phyloP scores from a whole-genome alignment of 2,113 vertebrate genomes.

The Chamaea fasciata region DNA sequence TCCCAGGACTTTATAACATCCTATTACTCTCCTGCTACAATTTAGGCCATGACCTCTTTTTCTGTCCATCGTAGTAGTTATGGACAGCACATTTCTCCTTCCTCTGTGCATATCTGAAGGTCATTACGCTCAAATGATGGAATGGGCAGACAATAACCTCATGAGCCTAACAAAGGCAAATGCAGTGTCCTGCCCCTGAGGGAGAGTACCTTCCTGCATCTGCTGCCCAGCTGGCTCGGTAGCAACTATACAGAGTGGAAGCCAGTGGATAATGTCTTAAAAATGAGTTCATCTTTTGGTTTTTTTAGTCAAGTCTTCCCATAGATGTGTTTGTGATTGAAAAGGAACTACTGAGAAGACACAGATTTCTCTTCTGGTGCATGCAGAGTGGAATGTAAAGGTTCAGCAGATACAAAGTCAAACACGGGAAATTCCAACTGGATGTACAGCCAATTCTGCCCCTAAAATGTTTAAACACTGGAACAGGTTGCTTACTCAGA shows the following conservation, averaged over 20 bases:
- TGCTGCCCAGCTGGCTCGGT: background rate
- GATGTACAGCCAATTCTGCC: rapidly evolving
- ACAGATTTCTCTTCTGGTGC: background rate
- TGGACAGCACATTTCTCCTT: background rate
- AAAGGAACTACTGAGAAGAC: background rate
- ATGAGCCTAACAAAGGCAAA: background rate
- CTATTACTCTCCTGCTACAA: background rate
- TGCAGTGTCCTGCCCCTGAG: background rate
- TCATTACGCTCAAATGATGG: background rate
- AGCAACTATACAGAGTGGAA: background rate
- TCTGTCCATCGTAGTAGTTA: background rate
- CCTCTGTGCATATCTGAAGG: background rate
- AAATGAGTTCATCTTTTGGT: background rate
- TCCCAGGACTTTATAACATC: background rate
- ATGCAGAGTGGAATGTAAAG: background rate
- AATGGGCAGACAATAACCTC: background rate
- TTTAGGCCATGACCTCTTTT: background rate
- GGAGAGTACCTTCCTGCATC: background rate
- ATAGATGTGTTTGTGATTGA: background rate
- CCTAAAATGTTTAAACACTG: background rate
- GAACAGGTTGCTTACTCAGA: background rate
- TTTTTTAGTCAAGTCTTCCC: background rate
- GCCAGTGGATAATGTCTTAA: background rate
- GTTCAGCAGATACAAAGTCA: background rate
- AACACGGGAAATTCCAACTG: background rate